Percentiles rank a stretch among this genome's conserved stretches.
These are phyloP conservation scores for Pecten maximus DNA, from an alignment of 2,888 invertebrate genomes.

Conservation along the genomic window DNA sequence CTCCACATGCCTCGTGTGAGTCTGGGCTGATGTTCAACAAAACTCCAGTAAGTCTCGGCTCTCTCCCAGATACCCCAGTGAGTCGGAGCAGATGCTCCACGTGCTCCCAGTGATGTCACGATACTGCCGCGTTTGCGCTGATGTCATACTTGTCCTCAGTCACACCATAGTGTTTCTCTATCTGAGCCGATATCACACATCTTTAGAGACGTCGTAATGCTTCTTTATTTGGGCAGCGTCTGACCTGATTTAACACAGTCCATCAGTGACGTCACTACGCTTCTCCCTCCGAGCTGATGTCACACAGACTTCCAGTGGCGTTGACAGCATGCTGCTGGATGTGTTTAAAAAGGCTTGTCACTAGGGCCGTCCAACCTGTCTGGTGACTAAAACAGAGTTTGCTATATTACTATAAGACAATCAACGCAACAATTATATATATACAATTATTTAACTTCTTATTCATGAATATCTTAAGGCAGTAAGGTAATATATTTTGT, in stretches of 20 bases:
- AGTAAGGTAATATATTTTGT: too few species aligned
- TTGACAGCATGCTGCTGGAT: slow-evolving; percentile 39
- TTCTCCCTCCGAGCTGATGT: slow-evolving; percentile 46
- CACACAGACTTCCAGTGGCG: slow-evolving; percentile 41
- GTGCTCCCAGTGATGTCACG: background rate
- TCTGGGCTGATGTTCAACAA: too few species aligned
- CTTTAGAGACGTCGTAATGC: background rate
- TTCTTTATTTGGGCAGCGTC: slow-evolving; percentile 36
- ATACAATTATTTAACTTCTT: too few species aligned
- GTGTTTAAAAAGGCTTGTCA: slow-evolving; percentile 67
- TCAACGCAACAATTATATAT: too few species aligned
- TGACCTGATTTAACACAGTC: background rate
- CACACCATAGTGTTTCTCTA: background rate
- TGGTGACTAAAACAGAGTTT: slow-evolving; percentile 77
- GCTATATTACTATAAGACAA: too few species aligned
- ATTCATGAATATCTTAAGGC: too few species aligned
- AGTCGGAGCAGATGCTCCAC: background rate
- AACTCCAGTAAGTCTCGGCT: background rate
- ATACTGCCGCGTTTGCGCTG: background rate
- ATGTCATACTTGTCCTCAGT: background rate
- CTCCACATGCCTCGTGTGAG: too few species aligned
- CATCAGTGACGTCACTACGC: background rate
- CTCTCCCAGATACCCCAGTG: too few species aligned
- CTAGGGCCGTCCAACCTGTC: slow-evolving; percentile 81
- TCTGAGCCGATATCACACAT: background rate